Base-by-base conservation (phyloP, 2,888 invertebrate species). In the Caenorhabditis virilis region DNA sequence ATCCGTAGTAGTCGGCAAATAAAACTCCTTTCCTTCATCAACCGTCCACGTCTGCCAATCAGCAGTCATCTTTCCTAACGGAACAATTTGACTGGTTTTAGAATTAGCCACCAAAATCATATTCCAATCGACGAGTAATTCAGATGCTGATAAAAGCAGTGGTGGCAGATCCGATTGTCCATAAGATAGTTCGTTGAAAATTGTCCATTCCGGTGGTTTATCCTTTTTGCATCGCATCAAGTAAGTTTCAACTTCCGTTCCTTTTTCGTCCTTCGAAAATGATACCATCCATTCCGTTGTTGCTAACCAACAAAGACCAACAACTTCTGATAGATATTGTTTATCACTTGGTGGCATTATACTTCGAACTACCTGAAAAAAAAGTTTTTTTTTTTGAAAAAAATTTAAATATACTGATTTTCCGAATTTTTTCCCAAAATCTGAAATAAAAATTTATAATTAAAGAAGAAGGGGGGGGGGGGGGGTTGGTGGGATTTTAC, bases 201-300 rank as follows among this genome's bases (percentile, higher is more conserved):
- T 33, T 9, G 52, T 64, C 72, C 72, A 72, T 18, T 65, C 59
- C 1, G 61, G 45, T 11, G 63, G 66, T 41, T 69, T 68, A 45
- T 72, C 69, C 55, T 65, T 65, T 27, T 65, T 65, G 22, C 64
- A 64, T 51, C 51, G 25, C 64, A 64, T 54, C 36, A 64, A 30
- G 30, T 54, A 64, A 7, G 64, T 51, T 11, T 64, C 58, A 16
- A 56, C 55, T 41, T 65, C 59, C 1, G 39, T 23, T 30, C 52
- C 55, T n/a, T 45, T 35, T 48, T 41, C 52, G 23, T 39, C 39
- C n/a, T 26, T 39, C 25, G 26, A 16, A 49, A 45, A 55, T 4
- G 70, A 57, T 18, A 78, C 72, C 3, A 77, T 59, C 77, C 76
- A 78, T 49, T 78, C 78, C 9, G 78, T 78, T 13, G 76, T 78